Evolutionary conservation across 1,140 invertebrate genomes (phyloP).

Genomic region (Dendroctonus ponderosae): DNA sequence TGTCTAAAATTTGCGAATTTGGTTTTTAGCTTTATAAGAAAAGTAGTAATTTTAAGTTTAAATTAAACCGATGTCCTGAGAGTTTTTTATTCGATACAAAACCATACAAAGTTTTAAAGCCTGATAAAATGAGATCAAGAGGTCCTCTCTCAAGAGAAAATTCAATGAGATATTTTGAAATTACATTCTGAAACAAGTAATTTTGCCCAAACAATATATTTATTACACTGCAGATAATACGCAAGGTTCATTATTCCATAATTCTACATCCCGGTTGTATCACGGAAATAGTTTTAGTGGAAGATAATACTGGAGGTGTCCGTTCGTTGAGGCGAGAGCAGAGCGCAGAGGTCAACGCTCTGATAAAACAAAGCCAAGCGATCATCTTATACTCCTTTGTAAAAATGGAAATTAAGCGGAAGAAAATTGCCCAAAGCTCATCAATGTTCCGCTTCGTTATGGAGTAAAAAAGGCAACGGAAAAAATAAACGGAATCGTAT

Average conservation of each 20-base stretch:
- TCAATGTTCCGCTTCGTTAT: conserved; percentile 6
- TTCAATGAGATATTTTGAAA: conserved; percentile 14
- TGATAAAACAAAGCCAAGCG: conserved; percentile 26
- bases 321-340: conserved; percentile 24
- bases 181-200: not conserved
- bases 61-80: no score
- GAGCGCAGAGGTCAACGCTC: conserved; percentile 19
- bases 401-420: conserved; percentile 13
- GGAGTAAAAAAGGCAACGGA: not conserved
- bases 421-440: conserved; percentile 9
- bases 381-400: conserved; percentile 22
- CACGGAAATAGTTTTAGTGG: conserved; percentile 27
- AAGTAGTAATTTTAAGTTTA: no score
- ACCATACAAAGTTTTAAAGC: no score
- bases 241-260: conserved; percentile 24
- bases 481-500: not conserved
- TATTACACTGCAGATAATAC: conserved; percentile 26
- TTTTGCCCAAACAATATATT: not conserved
- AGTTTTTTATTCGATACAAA: no score
- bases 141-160: not conserved
- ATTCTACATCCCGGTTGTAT: conserved; percentile 23
- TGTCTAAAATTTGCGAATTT: conserved; percentile 9
- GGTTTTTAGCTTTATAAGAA: not conserved
- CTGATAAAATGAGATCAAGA: conserved; percentile 5
- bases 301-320: conserved; percentile 25